Evolutionary conservation across 2,113 vertebrate species (phyloP).

Genomic region (Protobothrops flavoviridis): DNA sequence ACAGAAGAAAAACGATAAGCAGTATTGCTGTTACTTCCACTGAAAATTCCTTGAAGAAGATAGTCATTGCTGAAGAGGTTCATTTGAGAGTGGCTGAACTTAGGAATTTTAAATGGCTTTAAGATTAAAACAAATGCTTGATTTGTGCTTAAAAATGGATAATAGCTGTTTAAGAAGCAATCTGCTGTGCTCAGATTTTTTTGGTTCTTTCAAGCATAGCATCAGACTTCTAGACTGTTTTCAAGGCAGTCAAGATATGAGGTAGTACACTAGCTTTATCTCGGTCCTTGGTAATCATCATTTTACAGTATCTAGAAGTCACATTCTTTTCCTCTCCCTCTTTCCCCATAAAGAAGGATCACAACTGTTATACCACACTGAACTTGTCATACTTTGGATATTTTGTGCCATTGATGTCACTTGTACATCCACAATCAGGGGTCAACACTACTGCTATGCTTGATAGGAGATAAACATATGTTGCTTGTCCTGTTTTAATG

Average conservation of each 20-base stretch:
- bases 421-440: not conserved
- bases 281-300: not conserved
- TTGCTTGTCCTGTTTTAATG: not conserved
- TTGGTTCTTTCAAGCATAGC: not conserved
- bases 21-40: not conserved
- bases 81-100: not conserved
- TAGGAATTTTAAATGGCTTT: not conserved
- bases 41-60: not conserved
- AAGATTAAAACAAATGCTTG: not conserved
- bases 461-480: not conserved
- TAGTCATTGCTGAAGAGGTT: not conserved
- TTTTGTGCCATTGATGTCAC: not conserved
- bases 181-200: not conserved
- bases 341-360: not conserved
- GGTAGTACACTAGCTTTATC: not conserved
- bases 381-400: not conserved
- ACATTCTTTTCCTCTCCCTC: not conserved
- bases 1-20: not conserved
- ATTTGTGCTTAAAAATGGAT: not conserved
- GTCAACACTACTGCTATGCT: not conserved
- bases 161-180: not conserved
- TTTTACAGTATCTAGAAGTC: not conserved
- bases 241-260: not conserved
- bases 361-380: not conserved
- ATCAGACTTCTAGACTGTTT: not conserved